Conservation (phyloP, 2,113 vertebrate genomes). For the Dryoscopus gambensis region DNA sequence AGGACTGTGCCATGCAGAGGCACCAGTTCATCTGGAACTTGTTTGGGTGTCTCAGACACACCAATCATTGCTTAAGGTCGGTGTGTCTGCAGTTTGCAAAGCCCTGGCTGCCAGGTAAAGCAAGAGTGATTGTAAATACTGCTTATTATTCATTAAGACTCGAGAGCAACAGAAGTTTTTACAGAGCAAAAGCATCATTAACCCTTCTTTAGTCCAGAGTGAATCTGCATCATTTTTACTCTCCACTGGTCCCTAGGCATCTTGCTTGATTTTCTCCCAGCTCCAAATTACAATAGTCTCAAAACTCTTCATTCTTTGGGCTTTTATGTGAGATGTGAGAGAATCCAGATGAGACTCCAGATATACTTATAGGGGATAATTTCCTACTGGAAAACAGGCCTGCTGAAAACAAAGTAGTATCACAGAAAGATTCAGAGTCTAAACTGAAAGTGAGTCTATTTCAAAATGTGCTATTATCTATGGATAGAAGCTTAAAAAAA, state of each 20-base stretch:
- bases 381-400: background rate
- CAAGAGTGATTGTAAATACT: background rate
- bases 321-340: background rate
- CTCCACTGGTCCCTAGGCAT: background rate
- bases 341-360: background rate
- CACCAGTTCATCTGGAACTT: background rate
- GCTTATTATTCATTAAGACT: background rate
- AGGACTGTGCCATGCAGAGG: background rate
- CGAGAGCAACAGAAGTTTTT: background rate
- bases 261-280: background rate
- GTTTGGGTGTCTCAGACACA: background rate
- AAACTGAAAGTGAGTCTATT: background rate
- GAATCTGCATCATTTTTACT: background rate
- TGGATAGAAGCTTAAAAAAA: background rate
- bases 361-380: background rate
- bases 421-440: background rate
- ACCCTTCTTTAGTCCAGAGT: background rate
- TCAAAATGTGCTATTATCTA: background rate
- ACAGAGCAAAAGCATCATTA: background rate
- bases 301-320: background rate
- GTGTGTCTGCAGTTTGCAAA: background rate
- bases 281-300: background rate
- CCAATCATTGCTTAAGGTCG: background rate
- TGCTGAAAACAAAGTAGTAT: background rate
- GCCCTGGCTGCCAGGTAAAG: background rate